Evolutionary conservation across 2,888 invertebrate genomes (phyloP), one percentile per base, ranked within the genome.

Genomic region (Chromoteleia sp.): DNA sequence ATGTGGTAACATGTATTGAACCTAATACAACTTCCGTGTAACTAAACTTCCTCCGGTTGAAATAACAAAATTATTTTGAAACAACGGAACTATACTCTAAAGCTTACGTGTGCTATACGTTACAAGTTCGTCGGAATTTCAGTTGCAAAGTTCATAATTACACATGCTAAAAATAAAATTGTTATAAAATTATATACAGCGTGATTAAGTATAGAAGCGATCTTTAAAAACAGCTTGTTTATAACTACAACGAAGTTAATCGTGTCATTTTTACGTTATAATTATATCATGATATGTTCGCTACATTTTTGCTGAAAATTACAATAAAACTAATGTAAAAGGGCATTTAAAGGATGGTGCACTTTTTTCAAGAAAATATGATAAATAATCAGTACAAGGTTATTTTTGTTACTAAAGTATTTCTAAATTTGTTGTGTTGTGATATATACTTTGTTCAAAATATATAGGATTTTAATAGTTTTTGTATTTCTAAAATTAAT

Each of bases 41-140:
- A 50, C 63, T 45, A 48, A 65, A 65, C 41, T 67, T 52, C 36
- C 25, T 17, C 6, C 17, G 7, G 41, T 25, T 12, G 54, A 41
- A 68, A 68, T 54, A 68, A 68, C 54, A 68, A 68, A 41, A 54
- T 68, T 68, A 68, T 30, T 63, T 68, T 41, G 67, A 41, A 68
- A 54, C 41, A 41, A 41, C 67, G 54, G 43, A 54, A 54, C 67
- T 54, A 43, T 30, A 30, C 43, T 19, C 5, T 17, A 54, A 54
- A 43, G 43, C 41, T 68, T 41, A 45, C 7, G 39, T 17, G 36
- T 30, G 41, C 30, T 43, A 29, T 43, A 21, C 10, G 54, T 68
- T 68, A 30, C 12, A 68, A 68, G 30, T 68, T 68, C 41, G 54
- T 68, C 54, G 10, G 19, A 68, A 54, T 30, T 45, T 12, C n/a